A percentile compares a stretch with the other conserved stretches of the same genome.
phyloP scores from a whole-genome alignment of 2,113 vertebrate genomes.

The Pollimyrus isidori region DNA sequence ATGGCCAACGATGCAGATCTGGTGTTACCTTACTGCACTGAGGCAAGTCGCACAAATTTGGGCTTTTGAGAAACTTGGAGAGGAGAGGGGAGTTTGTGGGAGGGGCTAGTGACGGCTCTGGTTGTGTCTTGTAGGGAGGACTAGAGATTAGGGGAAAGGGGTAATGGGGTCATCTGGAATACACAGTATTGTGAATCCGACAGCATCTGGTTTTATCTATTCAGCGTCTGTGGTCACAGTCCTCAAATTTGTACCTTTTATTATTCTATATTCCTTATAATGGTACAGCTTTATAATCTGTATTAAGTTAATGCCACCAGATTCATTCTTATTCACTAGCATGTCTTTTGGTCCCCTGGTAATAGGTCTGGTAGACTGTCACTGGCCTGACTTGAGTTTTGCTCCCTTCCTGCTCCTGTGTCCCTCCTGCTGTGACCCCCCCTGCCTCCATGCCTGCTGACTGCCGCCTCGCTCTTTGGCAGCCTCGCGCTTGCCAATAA shows the following conservation, averaged over 20 bases:
- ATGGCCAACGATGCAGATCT: not conserved
- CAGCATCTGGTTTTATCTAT: not conserved
- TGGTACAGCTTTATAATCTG: not conserved
- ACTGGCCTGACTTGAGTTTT: not conserved
- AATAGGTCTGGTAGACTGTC: not conserved
- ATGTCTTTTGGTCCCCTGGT: not conserved
- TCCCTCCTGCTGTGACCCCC: not conserved
- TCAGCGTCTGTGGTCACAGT: not conserved
- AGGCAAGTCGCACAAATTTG: not conserved
- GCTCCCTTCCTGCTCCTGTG: not conserved
- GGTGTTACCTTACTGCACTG: not conserved
- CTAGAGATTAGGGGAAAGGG: not conserved
- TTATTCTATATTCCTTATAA: not conserved
- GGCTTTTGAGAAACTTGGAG: not conserved
- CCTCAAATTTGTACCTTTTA: not conserved
- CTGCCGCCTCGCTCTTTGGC: not conserved
- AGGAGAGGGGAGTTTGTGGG: not conserved
- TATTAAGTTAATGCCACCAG: not conserved
- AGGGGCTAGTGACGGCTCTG: no score
- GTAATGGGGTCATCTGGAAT: not conserved
- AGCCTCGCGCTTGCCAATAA: constrained; percentile 95
- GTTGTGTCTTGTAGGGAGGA: not conserved
- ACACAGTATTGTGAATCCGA: not conserved
- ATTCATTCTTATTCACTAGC: not conserved
- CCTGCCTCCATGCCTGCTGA: not conserved